Base-by-base conservation (phyloP, 2,113 vertebrate genomes). In the Anoplopoma fimbria region DNA sequence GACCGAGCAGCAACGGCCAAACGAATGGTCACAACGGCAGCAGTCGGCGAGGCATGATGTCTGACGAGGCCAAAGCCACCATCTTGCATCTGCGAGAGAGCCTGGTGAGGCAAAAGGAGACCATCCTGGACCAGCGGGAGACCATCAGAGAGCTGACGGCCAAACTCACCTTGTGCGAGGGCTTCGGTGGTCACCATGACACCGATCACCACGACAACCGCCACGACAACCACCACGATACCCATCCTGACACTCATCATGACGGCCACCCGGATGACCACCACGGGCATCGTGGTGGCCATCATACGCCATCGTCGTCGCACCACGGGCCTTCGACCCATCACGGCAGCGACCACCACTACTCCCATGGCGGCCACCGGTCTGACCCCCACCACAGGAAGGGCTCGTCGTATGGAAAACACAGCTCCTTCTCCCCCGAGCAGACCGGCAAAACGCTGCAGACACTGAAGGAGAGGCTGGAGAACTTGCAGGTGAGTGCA, bases 81-180 rank as follows among this genome's bases (percentile, higher is more conserved):
- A 96, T 96, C 85, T 40, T 96, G 73, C 95, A 96, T 60, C 89
- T 97, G 55, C 94, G 96, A 0, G 96, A 97, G 86, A 96, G 95
- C 60, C 93, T 96, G 9, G 95, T 96, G 67, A 92, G 94, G 77
- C 96, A 97, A 81, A 96, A 96, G 83, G 96, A 97, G 88, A 96
- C 95, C 72, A 96, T 96, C 49, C 85, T 97, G 63, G 95, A 96
- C 76, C 96, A 97, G 81, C 87, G 95, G 23, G 96, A 96, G 84
- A 96, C 95, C 47, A 96, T 97, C 79, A 86, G 95, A 69, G 96
- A 97, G 84, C 88, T 97, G 63, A 96, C 94, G 1, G 94, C 96
- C 77, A 97, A 96, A 90, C 91, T 97, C 25, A 95, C 94, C 7
- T 88, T 95, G 83, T 97, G 96, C 19, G 95, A 97, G 82, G 91